Base-by-base conservation (phyloP, 2,888 invertebrate species). In the Hemaris fuciformis region DNA sequence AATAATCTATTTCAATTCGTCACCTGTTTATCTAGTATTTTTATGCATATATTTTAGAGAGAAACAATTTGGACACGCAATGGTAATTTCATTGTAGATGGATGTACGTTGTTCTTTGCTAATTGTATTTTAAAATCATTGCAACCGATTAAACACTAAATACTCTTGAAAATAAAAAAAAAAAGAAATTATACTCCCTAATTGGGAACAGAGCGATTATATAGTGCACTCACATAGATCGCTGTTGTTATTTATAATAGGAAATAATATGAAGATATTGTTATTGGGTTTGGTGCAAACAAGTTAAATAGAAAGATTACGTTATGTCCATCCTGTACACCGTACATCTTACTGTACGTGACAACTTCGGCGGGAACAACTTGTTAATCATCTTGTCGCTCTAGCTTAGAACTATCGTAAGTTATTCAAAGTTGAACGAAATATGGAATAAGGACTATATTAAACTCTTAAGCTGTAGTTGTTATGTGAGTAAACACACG, bases 311-410 rank as follows among this genome's bases (percentile, higher is more conserved):
- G 71, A 66, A 71, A 69, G 69, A 71, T 77, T 76, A 72, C 69
- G 69, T 66, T 60, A 66, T 73, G 67, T 70, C 72, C 69, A 73
- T 72, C 71, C 74, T 38, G 38, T 46, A 43, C 43, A 45, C 13
- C 27, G 48, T 53, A 53, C 53, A n/a, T n/a, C n/a, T n/a, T n/a
- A 53, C 31, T 18, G 53, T 53, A 76, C 72, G 67, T 75, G 73
- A 75, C 74, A 72, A 78, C 74, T 77, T 80, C 78, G 80, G 77
- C 80, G 87, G 89, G 88, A 88, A 84, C 89, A 87, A 88, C 76
- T 81, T 84, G 83, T 81, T 83, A 79, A 72, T 77, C 80, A 78
- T 75, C 79, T 73, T 76, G 76, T 80, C 82, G 79, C 81, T 83
- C 78, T 87, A 84, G 77, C 76, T 75, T 83, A 83, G 78, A 66